Base-by-base conservation (phyloP, 2,888 invertebrate genomes). In the Carterocephalus palaemon region DNA sequence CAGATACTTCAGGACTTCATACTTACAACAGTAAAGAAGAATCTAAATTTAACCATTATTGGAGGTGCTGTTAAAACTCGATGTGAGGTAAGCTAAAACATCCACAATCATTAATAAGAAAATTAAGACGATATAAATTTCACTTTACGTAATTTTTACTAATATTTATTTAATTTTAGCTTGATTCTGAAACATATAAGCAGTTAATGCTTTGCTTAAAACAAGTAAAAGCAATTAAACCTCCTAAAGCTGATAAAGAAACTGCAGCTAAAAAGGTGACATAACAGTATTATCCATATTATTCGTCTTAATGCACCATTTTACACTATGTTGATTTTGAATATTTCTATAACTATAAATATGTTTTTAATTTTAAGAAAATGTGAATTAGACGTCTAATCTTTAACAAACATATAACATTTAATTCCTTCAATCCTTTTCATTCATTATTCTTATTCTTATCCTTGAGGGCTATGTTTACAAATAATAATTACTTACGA, bases 1-100 rank as follows among this genome's bases (percentile, higher is more conserved):
- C 67, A 62, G 36, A 56, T 73, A 4, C 45, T 86, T 7, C 78
- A 84, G 47, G 67, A 77, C 0, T 86, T 83, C 46, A 65, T 86
- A 37, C 53, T 85, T 47, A 64, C 56, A 6, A 68, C 68, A 0
- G 67, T 84, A 0, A 83, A 73, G 51, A 76, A 74, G 53, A 77
- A 85, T 62, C 70, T 85, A 52, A 78, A 79, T 57, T 62, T 80
- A 47, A 82, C 83, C 0, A 78, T 86, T 12, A 63, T 85, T 23
- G 85, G 84, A 28, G 86, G 85, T 19, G 85, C 86, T 37, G 75
- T 82, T 1, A 86, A 85, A 52, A 86, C 86, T 1, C 70, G 85
- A 48, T 86, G 86, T 52, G 85, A 86, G 70, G 85, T 82, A 55
- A 50, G 51, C n/a, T 8, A 2, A 23, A n/a, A 23, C 13, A n/a